Conservation (phyloP, 2,113 vertebrate genomes). For the Sitta europaea region DNA sequence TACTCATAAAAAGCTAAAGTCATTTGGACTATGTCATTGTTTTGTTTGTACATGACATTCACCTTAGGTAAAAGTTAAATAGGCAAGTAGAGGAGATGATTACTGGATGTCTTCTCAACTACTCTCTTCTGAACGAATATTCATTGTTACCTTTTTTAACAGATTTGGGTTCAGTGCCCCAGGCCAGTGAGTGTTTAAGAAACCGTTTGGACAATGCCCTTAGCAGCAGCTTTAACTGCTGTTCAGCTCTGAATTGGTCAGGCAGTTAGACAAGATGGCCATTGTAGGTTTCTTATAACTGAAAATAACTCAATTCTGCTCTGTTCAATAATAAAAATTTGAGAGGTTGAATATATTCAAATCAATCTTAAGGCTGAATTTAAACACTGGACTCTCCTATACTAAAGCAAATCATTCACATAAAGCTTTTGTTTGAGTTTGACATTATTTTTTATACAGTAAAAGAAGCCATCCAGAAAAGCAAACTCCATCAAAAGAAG, state of each 20-base stretch:
- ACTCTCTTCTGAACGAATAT: not conserved
- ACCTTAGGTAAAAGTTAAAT: not conserved
- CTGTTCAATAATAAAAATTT: not conserved
- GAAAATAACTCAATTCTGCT: not conserved
- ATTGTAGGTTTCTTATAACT: not conserved
- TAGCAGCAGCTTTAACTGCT: not conserved
- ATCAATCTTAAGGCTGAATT: not conserved
- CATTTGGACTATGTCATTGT: not conserved
- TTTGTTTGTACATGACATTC: not conserved
- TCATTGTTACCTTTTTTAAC: not conserved
- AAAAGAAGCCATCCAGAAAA: not conserved
- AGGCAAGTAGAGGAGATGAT: not conserved
- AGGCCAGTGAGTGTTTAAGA: not conserved
- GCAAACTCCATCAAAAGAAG: not conserved
- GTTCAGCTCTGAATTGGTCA: not conserved
- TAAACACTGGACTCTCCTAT: not conserved
- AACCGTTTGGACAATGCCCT: not conserved
- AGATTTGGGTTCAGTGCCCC: no score
- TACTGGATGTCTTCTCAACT: fast-evolving
- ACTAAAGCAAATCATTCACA: not conserved
- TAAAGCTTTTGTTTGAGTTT: not conserved
- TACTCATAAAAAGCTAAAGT: not conserved
- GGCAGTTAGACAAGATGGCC: not conserved
- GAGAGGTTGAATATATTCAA: not conserved
- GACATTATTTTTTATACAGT: not conserved